These are phyloP conservation scores for Lepilemur ruficaudatus DNA, from an alignment of 2,797 vertebrate genomes.

Conservation along the genomic window DNA sequence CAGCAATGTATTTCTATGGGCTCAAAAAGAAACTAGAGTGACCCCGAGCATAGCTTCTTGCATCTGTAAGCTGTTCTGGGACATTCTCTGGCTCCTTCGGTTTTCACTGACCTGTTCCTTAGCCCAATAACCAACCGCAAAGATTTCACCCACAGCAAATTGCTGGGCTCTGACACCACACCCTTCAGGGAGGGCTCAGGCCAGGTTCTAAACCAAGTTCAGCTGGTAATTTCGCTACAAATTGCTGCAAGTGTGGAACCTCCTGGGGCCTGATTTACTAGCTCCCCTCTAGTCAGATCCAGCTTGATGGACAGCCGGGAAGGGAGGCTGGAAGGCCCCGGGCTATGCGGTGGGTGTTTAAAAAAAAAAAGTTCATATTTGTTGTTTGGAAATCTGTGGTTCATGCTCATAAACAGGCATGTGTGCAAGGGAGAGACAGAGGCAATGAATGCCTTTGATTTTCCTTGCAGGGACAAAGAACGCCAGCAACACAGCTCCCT, in stretches of 20 bases:
- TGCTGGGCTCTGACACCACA: neutral
- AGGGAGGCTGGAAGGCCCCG: slow-evolving; percentile 3
- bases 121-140: neutral
- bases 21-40: slow-evolving; percentile 12
- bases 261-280: slow-evolving; percentile 73
- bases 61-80: neutral
- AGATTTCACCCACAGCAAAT: slow-evolving; percentile 7
- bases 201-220: slow-evolving; percentile 62
- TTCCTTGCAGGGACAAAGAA: neutral
- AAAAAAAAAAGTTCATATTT: slow-evolving; percentile 60
- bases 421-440: slow-evolving; percentile 24
- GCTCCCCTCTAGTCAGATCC: slow-evolving; percentile 7
- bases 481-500: neutral
- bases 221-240: slow-evolving; percentile 81
- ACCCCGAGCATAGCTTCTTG: accelerated
- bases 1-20: neutral
- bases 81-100: neutral
- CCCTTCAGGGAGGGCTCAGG: slow-evolving; percentile 25
- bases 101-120: accelerated
- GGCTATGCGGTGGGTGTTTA: neutral
- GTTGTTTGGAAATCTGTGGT: slow-evolving; percentile 73
- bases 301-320: slow-evolving; percentile 73
- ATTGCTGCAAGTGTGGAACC: slow-evolving; percentile 79
- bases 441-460: slow-evolving; percentile 39
- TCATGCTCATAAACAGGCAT: slow-evolving; percentile 73